phyloP scores from a whole-genome alignment of 2,113 vertebrate species.

The Mastomys coucha region DNA sequence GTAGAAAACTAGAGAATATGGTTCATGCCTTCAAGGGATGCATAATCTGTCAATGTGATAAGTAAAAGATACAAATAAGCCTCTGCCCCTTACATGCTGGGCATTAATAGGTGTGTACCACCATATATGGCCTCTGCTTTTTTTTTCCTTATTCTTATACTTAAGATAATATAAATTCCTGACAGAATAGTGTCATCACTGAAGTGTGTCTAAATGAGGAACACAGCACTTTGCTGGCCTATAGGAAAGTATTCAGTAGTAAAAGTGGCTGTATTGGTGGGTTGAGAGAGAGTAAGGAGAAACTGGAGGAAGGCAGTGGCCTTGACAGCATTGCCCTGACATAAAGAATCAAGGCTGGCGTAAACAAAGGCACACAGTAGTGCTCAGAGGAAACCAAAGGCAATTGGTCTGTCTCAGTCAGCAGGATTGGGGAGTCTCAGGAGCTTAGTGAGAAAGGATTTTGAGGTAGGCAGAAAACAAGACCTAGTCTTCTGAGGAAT shows the following conservation, averaged over 20 bases:
- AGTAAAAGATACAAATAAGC: constrained; percentile 5
- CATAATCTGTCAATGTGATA: constrained; percentile 29
- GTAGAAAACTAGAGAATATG: constrained; percentile 19
- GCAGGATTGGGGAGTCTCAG: background rate
- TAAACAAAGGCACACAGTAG: constrained; percentile 20
- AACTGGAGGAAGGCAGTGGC: background rate
- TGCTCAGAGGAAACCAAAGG: constrained; percentile 14
- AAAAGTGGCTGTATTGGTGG: background rate
- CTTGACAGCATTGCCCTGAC: background rate
- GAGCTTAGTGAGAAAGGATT: background rate
- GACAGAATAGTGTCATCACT: background rate
- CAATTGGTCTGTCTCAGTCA: constrained; percentile 5
- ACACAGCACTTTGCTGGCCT: background rate
- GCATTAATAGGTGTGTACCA: background rate
- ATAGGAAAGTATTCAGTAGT: background rate
- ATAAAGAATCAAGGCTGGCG: background rate
- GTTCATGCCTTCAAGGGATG: constrained; percentile 26
- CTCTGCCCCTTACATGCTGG: background rate
- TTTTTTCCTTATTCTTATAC: background rate
- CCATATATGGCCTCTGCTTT: background rate
- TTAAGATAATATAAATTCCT: constrained; percentile 42
- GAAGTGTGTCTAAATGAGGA: constrained; percentile 1
- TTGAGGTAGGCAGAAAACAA: constrained; percentile 30
- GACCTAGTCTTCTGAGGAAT: constrained; percentile 41
- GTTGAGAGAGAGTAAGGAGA: constrained; percentile 15